phyloP scores from a whole-genome alignment of 2,113 vertebrate genomes.

The Paratilapia polleni region DNA sequence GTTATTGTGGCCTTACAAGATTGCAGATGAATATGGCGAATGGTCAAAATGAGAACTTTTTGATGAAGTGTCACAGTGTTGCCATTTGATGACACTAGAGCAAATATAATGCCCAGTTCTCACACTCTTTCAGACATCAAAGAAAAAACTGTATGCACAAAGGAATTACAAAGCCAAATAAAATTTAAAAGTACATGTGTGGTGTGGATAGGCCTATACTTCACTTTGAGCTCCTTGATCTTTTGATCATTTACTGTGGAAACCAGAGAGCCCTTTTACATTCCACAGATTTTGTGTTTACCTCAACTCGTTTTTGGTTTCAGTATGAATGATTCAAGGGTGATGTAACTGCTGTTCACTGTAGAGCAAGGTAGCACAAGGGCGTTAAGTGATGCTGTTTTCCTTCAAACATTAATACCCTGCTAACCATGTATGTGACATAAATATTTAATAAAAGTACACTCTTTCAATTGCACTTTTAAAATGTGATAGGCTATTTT shows the following conservation, averaged over 20 bases:
- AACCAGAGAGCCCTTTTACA: slow-evolving; percentile 37
- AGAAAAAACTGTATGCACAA: slow-evolving; percentile 11
- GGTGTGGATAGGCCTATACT: background rate
- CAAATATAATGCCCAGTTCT: background rate
- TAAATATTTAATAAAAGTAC: slow-evolving; percentile 64
- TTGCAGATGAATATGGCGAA: background rate
- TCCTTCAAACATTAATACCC: slow-evolving; percentile 50
- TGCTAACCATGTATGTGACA: slow-evolving; percentile 51
- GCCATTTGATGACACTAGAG: background rate
- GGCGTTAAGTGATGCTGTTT: slow-evolving; percentile 47
- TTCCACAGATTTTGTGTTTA: slow-evolving; percentile 62
- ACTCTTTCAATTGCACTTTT: slow-evolving; percentile 54
- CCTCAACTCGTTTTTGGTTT: slow-evolving; percentile 51
- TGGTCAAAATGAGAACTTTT: background rate
- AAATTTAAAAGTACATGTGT: background rate
- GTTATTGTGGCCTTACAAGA: background rate
- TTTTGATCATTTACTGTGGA: slow-evolving; percentile 45
- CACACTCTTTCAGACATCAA: slow-evolving; percentile 1
- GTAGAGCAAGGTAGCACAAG: slow-evolving; percentile 57
- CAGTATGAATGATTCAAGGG: slow-evolving; percentile 67
- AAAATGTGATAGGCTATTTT: slow-evolving; percentile 46
- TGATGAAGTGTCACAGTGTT: background rate
- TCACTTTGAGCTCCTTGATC: slow-evolving; percentile 10
- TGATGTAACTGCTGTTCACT: slow-evolving; percentile 73
- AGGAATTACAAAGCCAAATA: slow-evolving; percentile 24